phyloP scores from a whole-genome alignment of 2,888 invertebrate genomes.

The Dynastes grantii region DNA sequence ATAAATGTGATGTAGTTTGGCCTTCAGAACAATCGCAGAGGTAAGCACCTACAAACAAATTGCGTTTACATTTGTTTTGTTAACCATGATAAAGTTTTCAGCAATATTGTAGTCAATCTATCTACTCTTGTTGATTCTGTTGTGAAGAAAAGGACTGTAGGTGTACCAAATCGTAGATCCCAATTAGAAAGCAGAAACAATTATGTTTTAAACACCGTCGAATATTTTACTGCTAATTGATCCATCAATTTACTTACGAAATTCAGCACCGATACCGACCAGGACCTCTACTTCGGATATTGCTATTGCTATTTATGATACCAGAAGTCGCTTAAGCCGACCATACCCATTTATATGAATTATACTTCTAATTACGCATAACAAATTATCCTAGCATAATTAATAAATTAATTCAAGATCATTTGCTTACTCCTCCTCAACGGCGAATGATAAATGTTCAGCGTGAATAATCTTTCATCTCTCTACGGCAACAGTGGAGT shows the following conservation, averaged over 20 bases:
- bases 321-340: slow-evolving; percentile 29
- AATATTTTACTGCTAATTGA: slow-evolving; percentile 35
- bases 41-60: too few species aligned
- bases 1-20: too few species aligned
- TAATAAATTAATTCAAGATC: slow-evolving; percentile 43
- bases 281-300: not conserved
- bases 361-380: slow-evolving; percentile 38
- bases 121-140: too few species aligned
- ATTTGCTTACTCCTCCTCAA: slow-evolving; percentile 30
- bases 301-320: slow-evolving; percentile 35
- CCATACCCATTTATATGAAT: slow-evolving; percentile 17
- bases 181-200: not conserved
- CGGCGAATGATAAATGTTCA: slow-evolving; percentile 38
- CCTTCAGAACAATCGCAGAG: too few species aligned
- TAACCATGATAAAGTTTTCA: too few species aligned
- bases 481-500: not conserved
- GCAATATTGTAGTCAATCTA: too few species aligned
- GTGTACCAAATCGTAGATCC: not conserved
- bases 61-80: too few species aligned
- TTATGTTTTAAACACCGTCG: not conserved
- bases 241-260: slow-evolving; percentile 26
- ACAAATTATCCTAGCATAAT: slow-evolving; percentile 41
- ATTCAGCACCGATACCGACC: slow-evolving; percentile 20
- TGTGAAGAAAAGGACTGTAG: too few species aligned
- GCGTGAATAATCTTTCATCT: slow-evolving; percentile 40